These are phyloP conservation scores for Nemapogon koenigi DNA, from an alignment of 2,888 invertebrate species.

Conservation along the genomic window DNA sequence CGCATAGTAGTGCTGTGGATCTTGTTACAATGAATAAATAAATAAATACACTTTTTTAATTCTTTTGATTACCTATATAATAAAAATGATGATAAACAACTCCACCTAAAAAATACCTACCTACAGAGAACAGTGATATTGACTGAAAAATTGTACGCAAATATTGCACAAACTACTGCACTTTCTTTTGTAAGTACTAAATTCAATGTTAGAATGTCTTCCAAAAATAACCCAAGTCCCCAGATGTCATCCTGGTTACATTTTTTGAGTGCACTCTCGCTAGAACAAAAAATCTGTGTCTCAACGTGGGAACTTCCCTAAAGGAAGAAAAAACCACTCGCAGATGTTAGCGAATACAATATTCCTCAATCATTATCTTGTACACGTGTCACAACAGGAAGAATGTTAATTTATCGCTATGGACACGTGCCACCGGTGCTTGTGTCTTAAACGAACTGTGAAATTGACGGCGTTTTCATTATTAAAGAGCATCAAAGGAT, in stretches of 20 bases:
- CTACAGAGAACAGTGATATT: no score
- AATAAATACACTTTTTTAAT: no score
- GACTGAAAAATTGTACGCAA: no score
- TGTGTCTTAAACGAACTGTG: constrained; percentile 37
- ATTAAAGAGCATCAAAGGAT: constrained; percentile 16
- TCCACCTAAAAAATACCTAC: no score
- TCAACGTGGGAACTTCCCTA: constrained; percentile 42
- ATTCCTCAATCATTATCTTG: constrained; percentile 17
- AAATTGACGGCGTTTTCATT: constrained; percentile 40
- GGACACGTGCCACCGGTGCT: constrained; percentile 45
- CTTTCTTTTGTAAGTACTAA: no score
- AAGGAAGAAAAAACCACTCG: constrained; percentile 26
- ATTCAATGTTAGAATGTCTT: no score
- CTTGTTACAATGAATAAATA: no score
- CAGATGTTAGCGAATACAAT: constrained; percentile 45
- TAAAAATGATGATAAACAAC: no score
- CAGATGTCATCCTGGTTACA: constrained; percentile 48
- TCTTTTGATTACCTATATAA: no score
- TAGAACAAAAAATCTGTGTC: constrained; percentile 34
- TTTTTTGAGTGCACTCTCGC: constrained; percentile 25
- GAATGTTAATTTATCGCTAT: constrained; percentile 21
- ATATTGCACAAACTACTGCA: no score
- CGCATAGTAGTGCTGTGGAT: no score
- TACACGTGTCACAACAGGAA: background rate
- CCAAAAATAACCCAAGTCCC: constrained; percentile 42